These are phyloP conservation scores for Pandemis corylana DNA, from an alignment of 2,888 invertebrate species.

Conservation along the genomic window DNA sequence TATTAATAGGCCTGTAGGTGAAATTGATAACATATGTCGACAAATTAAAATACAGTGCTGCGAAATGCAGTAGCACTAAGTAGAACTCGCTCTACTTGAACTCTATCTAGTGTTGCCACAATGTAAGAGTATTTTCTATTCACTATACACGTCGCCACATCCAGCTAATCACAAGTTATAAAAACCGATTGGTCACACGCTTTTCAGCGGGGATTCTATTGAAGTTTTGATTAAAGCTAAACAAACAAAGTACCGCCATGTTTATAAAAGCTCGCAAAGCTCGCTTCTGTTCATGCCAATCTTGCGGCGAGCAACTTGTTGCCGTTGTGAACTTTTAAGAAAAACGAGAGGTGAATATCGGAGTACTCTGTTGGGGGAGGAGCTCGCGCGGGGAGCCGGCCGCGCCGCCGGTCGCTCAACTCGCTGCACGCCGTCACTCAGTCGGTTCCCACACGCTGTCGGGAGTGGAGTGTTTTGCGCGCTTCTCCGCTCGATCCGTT, in stretches of 20 bases:
- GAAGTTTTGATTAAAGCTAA: constrained; percentile 80
- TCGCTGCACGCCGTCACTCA: constrained; percentile 72
- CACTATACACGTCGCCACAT: constrained; percentile 6
- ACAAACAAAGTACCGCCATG: constrained; percentile 83
- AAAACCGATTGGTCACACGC: constrained; percentile 55
- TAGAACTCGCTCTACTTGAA: constrained; percentile 19
- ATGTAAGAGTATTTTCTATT: constrained; percentile 15
- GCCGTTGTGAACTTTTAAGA: constrained; percentile 80
- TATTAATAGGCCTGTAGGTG: neutral
- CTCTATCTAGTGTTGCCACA: neutral
- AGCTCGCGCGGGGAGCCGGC: constrained; percentile 79
- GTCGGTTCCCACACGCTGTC: constrained; percentile 66
- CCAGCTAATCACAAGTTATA: constrained; percentile 34
- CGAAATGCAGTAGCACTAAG: constrained; percentile 5
- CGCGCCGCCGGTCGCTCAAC: constrained; percentile 77
- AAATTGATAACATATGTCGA: neutral
- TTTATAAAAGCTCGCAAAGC: constrained; percentile 84
- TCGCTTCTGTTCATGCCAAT: constrained; percentile 85
- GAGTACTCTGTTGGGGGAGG: constrained; percentile 77
- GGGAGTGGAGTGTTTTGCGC: constrained; percentile 63
- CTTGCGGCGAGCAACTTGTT: constrained; percentile 83
- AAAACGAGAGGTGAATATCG: constrained; percentile 69
- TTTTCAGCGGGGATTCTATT: constrained; percentile 62
- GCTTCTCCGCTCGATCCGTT: constrained; percentile 70
- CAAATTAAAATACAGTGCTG: neutral